Evolutionary conservation across 2,113 vertebrate genomes (phyloP).

Genomic region (Neotoma lepida): DNA sequence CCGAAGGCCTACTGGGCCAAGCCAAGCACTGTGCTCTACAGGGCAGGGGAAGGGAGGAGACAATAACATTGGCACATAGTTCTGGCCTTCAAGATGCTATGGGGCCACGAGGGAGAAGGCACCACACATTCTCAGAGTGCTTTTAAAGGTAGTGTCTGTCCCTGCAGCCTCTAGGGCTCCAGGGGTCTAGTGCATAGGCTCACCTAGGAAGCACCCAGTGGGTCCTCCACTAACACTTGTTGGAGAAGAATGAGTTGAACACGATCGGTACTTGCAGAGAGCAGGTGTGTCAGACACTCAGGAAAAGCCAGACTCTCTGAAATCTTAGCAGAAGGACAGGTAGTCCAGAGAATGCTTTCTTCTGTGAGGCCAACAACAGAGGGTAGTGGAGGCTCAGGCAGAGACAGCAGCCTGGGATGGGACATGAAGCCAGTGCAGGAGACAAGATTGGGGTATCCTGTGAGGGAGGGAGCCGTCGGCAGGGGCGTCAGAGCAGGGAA

Average conservation of each 20-base stretch:
- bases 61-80: background rate
- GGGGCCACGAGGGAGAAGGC: background rate
- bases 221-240: background rate
- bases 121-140: background rate
- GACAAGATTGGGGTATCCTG: background rate
- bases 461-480: background rate
- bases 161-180: no score
- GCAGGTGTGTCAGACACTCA: background rate
- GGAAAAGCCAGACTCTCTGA: background rate
- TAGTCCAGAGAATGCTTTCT: background rate
- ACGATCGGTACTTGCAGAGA: background rate
- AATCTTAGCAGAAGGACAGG: background rate
- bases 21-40: background rate
- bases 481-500: background rate
- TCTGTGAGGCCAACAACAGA: background rate
- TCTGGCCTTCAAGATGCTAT: background rate
- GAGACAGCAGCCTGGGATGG: background rate
- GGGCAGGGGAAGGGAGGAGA: no score
- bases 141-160: accelerated
- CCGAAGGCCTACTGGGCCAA: background rate
- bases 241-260: background rate
- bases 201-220: background rate
- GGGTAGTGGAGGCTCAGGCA: background rate
- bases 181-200: background rate
- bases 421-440: background rate